A percentile compares a stretch with the other conserved stretches of the same genome.
These are phyloP conservation scores for Teleogryllus oceanicus DNA, from an alignment of 2,888 invertebrate species.

Conservation along the genomic window DNA sequence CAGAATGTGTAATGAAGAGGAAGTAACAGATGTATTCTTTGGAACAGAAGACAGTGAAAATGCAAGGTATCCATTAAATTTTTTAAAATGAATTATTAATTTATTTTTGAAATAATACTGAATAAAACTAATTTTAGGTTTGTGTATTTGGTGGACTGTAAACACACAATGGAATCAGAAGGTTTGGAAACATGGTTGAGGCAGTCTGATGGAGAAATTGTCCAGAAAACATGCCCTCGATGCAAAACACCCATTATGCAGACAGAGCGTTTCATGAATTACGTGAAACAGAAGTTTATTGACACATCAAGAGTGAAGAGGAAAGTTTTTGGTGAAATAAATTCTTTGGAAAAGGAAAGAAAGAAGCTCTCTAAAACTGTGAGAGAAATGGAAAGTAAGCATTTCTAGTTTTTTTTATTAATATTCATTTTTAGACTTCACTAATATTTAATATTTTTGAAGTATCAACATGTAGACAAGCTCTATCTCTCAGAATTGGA, in stretches of 20 bases:
- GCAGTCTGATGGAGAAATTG: conserved; percentile 40
- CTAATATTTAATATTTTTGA: too few relatives aligned
- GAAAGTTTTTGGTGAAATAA: conserved; percentile 40
- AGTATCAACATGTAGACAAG: too few relatives aligned
- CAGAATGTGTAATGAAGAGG: conserved; percentile 52
- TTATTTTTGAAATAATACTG: background rate
- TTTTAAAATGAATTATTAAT: conserved; percentile 4
- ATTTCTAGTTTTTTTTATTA: too few relatives aligned
- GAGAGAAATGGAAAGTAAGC: too few relatives aligned
- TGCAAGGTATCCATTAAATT: conserved; percentile 47
- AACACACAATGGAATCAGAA: conserved; percentile 52
- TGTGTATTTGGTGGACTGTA: conserved; percentile 54
- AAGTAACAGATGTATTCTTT: conserved; percentile 47
- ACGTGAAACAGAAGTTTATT: conserved; percentile 47
- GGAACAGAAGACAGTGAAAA: conserved; percentile 54
- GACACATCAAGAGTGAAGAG: conserved; percentile 46
- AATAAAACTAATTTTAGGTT: conserved; percentile 46
- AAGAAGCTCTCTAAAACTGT: background rate
- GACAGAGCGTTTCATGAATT: conserved; percentile 56
- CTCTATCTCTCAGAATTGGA: too few relatives aligned
- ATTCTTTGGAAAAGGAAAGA: background rate
- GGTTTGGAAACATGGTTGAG: conserved; percentile 49
- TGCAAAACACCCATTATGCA: conserved; percentile 59
- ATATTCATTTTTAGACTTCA: too few relatives aligned
- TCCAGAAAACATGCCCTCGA: conserved; percentile 53